Evolutionary conservation across 2,113 vertebrate genomes (phyloP), one percentile per base, ranked within the genome.

Genomic region (Oncorhynchus kisutch): DNA sequence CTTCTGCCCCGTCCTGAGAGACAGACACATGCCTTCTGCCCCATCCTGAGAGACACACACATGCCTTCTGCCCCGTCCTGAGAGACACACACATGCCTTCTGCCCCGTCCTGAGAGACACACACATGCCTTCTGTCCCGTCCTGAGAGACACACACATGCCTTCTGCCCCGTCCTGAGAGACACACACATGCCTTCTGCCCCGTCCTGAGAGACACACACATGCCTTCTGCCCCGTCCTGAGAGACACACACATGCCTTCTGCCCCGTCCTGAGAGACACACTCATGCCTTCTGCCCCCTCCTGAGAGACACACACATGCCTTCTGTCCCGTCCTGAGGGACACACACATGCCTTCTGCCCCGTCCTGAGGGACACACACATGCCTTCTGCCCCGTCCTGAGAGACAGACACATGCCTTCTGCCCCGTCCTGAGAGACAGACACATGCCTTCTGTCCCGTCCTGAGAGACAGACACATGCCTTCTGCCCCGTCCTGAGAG

Each of bases 121-220:
- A 29, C 27, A 29, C 27, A 29, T 25, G 25, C 25, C 25, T 25
- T 25, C 25, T 25, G 25, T 1, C 25, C 25, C 25, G 25, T 25
- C 25, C 25, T 25, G 25, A 9, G 39, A 39, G 8, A 39, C 39
- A 39, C 39, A 39, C 34, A 39, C 25, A 34, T 34, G 34, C 34
- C 57, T 49, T 78, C 72, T 84, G 84, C 79, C 78, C 18, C 66
- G 39, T 27, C 51, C 59, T 49, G 24, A 70, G 24, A 73, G 7
- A n/a, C n/a, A n/a, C n/a, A 29, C 27, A 29, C 25, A 25, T 25
- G 25, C 25, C 25, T 25, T 25, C 25, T 25, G 25, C 25, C 25
- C 25, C 25, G 25, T 25, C 25, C 25, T 1, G 25, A 9, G 39
- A 39, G 8, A 39, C 39, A 39, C 39, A 39, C 34, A 39, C 25